phyloP scores from a whole-genome alignment of 2,113 vertebrate genomes.

The Podarcis raffonei region DNA sequence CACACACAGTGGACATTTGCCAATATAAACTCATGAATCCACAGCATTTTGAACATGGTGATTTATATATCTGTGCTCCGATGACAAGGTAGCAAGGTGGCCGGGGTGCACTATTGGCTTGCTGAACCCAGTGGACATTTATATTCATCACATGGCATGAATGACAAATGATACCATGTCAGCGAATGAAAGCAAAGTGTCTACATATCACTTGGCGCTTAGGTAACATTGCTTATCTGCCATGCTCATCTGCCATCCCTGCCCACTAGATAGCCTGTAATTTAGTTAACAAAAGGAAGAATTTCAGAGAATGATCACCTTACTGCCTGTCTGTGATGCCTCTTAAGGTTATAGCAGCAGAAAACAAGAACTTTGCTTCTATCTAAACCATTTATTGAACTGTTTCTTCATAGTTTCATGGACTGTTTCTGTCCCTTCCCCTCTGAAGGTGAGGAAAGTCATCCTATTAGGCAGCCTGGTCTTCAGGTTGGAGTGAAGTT shows the following conservation, averaged over 20 bases:
- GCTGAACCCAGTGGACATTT: conserved; percentile 45
- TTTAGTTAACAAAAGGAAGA: conserved; percentile 78
- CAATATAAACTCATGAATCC: neutral
- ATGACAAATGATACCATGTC: conserved; percentile 48
- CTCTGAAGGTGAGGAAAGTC: neutral
- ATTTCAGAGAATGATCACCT: conserved; percentile 68
- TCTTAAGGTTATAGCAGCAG: conserved; percentile 6
- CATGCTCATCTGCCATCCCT: conserved; percentile 62
- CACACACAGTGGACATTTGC: neutral
- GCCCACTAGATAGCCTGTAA: conserved; percentile 67
- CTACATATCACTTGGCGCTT: conserved; percentile 50
- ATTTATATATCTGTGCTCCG: conserved; percentile 29
- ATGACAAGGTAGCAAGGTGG: conserved; percentile 30
- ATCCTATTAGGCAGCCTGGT: neutral
- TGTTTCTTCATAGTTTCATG: neutral
- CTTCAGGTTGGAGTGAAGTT: neutral
- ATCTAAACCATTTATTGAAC: neutral
- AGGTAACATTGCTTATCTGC: conserved; percentile 2
- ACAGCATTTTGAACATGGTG: conserved; percentile 7
- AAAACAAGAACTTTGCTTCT: neutral
- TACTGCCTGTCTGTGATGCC: conserved; percentile 33
- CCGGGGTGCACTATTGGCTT: conserved; percentile 48
- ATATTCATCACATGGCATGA: conserved; percentile 62
- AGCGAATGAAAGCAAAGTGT: conserved; percentile 65
- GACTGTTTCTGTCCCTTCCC: neutral